A percentile compares a stretch with the other conserved stretches of the same genome.
Conservation (phyloP, 2,888 invertebrate species). For the Cyclophora albipunctata region DNA sequence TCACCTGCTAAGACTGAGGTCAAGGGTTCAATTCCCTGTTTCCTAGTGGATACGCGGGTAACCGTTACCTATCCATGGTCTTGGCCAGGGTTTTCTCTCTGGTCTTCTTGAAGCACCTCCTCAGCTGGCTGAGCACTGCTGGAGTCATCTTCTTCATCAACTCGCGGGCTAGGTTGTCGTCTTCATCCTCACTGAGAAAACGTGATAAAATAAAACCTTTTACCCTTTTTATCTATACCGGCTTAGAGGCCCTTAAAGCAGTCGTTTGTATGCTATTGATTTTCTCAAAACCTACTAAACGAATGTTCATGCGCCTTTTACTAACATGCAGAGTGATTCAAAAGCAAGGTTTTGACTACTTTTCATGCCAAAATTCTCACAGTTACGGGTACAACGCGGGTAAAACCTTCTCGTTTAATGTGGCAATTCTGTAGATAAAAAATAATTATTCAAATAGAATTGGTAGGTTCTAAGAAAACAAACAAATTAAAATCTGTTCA, state of each 20-base stretch:
- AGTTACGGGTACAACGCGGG: background rate
- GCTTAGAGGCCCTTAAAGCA: too few species aligned
- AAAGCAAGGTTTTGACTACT: background rate
- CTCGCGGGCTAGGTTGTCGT: conserved; percentile 47
- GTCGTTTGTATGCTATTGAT: background rate
- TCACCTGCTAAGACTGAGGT: too few species aligned
- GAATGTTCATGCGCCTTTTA: too few species aligned
- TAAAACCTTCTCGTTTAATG: too few species aligned
- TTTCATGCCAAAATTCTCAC: background rate
- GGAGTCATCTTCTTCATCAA: conserved; percentile 55
- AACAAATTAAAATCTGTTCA: too few species aligned
- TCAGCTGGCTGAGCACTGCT: conserved; percentile 48
- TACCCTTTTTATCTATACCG: too few species aligned
- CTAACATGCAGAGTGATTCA: background rate
- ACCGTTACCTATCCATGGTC: conserved; percentile 46
- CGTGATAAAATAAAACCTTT: too few species aligned
- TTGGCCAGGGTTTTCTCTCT: conserved; percentile 30
- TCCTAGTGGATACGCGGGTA: too few species aligned
- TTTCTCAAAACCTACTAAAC: background rate
- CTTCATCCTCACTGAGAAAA: conserved; percentile 39
- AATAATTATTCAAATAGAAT: too few species aligned
- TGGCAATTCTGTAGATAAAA: too few species aligned
- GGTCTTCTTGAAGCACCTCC: conserved; percentile 48
- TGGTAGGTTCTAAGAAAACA: too few species aligned
- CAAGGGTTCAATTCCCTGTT: too few species aligned